Base-by-base conservation (phyloP, 2,113 vertebrate genomes). In the Lipotes vexillifer region DNA sequence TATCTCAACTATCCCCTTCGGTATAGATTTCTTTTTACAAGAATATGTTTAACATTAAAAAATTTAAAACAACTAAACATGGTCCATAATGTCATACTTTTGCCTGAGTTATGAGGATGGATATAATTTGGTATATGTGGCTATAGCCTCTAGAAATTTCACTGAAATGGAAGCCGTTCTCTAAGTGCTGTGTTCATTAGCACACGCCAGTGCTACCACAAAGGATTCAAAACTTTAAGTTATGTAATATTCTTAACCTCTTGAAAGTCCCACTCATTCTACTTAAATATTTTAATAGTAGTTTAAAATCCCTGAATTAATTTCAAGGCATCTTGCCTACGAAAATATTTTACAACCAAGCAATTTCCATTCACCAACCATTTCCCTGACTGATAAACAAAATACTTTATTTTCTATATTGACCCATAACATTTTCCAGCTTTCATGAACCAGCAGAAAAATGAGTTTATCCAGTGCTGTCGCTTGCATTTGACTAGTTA, bases 271-370 rank as follows among this genome's bases (percentile, higher is more conserved):
- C 46, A 36, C 2, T 69, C 23, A n/a, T 74, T 69, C 44, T 55
- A 75, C 10, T 90, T 59, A 89, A 88, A 85, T 77, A 77, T 78
- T 93, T 52, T 46, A 72, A 91, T 33, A 41, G 38, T 78, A 6
- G 41, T 49, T 94, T n/a, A 78, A 84, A 80, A 71, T 57, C 66
- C 74, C n/a, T 91, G 2, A 55, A 78, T 92, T 77, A 63, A 88
- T 36, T 63, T 91, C 44, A 75, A 69, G 49, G 14, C 63, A 83
- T 75, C 72, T 90, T 88, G 41, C n/a, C 87, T 72, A 75, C 0
- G 7, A 88, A 89, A 89, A 31, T 88, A 46, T 94, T 84, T 96
- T 84, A 87, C 8, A 93, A 46, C n/a, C 57, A 95, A 71, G 25
- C 23, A 83, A 61, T 49, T 89, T 96, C 31, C 80, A 93, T 61